phyloP scores from a whole-genome alignment of 1,140 invertebrate genomes.

The Latrodectus geometricus region DNA sequence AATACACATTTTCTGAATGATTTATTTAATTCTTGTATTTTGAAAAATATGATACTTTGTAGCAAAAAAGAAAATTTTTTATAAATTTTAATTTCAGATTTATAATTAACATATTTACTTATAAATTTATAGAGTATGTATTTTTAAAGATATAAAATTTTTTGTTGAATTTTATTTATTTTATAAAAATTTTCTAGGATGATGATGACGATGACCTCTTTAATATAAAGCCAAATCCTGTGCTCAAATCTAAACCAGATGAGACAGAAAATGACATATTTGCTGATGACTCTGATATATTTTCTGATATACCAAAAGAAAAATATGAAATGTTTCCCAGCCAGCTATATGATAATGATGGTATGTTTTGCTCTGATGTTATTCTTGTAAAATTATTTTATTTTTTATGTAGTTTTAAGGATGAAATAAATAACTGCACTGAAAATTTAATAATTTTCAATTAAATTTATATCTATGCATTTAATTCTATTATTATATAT shows the following conservation, averaged over 20 bases:
- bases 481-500: too few relatives aligned
- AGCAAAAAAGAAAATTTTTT: not conserved
- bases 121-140: too few relatives aligned
- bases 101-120: not conserved
- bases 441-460: too few relatives aligned
- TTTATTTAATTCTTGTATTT: too few relatives aligned
- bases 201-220: slow-evolving; percentile 49
- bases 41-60: too few relatives aligned
- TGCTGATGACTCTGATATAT: slow-evolving; percentile 47
- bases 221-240: slow-evolving; percentile 18
- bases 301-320: slow-evolving; percentile 50
- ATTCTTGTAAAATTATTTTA: not conserved
- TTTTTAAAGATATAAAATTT: not conserved
- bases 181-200: not conserved
- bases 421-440: not conserved
- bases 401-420: not conserved
- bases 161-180: not conserved
- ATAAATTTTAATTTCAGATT: too few relatives aligned
- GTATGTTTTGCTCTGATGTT: not conserved
- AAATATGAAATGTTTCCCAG: slow-evolving; percentile 55
- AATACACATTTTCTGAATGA: not conserved
- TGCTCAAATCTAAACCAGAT: slow-evolving; percentile 20
- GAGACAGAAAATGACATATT: slow-evolving; percentile 36
- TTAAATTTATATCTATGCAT: too few relatives aligned
- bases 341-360: slow-evolving; percentile 42